Evolutionary conservation across 2,113 vertebrate species (phyloP).

Genomic region (Brachyhypopomus occidentalis): DNA sequence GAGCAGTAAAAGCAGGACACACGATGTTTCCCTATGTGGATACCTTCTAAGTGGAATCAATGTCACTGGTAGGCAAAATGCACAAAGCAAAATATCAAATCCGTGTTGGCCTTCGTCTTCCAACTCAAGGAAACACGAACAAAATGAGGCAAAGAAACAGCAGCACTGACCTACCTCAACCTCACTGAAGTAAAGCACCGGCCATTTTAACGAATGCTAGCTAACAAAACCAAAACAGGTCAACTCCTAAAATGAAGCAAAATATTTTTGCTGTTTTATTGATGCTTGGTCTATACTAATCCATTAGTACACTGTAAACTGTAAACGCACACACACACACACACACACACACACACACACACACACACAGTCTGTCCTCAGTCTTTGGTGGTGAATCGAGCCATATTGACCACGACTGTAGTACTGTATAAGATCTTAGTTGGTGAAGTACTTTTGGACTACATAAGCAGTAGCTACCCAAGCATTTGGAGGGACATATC

Average conservation of each 20-base stretch:
- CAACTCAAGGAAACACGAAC: neutral
- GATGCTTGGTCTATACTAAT: too few relatives aligned
- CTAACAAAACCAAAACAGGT: too few relatives aligned
- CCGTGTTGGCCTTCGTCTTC: neutral
- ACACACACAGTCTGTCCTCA: neutral
- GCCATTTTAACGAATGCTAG: neutral
- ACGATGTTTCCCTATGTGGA: conserved; percentile 18
- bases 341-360: too few relatives aligned
- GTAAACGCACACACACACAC: too few relatives aligned
- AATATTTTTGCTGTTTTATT: too few relatives aligned
- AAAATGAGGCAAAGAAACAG: neutral
- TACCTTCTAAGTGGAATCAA: conserved; percentile 20
- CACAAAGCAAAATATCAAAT: conserved; percentile 1
- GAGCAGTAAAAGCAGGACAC: conserved; percentile 29
- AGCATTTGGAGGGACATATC: too few relatives aligned
- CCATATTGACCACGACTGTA: neutral
- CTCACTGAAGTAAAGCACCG: neutral
- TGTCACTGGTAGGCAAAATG: conserved; percentile 12
- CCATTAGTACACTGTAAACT: too few relatives aligned
- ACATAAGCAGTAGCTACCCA: too few relatives aligned
- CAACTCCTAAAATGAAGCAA: too few relatives aligned
- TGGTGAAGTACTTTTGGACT: neutral
- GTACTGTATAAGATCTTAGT: neutral
- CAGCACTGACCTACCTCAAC: conserved; percentile 1
- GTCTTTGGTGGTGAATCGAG: neutral